phyloP scores from a whole-genome alignment of 2,888 invertebrate genomes.

The Epiperipatus broadwayi region DNA sequence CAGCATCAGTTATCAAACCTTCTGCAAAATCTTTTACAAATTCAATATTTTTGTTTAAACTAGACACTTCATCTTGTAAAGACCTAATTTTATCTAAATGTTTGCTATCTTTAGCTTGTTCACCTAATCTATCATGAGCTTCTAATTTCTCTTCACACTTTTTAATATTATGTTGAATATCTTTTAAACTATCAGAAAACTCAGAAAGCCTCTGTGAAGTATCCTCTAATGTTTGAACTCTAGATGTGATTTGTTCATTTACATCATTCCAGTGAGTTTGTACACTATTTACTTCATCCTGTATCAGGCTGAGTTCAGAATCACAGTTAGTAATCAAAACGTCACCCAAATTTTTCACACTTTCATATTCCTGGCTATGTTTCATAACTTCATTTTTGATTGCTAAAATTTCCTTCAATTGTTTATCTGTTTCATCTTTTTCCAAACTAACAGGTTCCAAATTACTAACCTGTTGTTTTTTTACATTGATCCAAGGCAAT shows the following conservation, averaged over 20 bases:
- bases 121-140: constrained; percentile 47
- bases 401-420: constrained; percentile 52
- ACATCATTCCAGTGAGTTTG: constrained; percentile 77
- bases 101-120: constrained; percentile 59
- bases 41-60: constrained; percentile 54
- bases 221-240: constrained; percentile 60
- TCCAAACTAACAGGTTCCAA: constrained; percentile 54
- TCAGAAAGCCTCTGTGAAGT: constrained; percentile 48
- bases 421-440: constrained; percentile 64
- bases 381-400: constrained; percentile 86
- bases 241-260: constrained; percentile 43
- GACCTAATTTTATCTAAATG: constrained; percentile 62
- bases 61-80: neutral
- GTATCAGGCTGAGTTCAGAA: constrained; percentile 70
- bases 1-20: constrained; percentile 53
- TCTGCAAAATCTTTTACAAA: constrained; percentile 46
- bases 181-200: constrained; percentile 61
- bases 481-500: constrained; percentile 66
- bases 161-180: constrained; percentile 61
- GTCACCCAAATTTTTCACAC: constrained; percentile 63
- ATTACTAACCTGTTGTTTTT: constrained; percentile 60
- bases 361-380: constrained; percentile 79
- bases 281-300: constrained; percentile 55
- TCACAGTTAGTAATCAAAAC: constrained; percentile 71
- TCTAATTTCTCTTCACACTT: constrained; percentile 70